phyloP scores from a whole-genome alignment of 2,888 invertebrate genomes.

The Rambutsinella grinnellia region DNA sequence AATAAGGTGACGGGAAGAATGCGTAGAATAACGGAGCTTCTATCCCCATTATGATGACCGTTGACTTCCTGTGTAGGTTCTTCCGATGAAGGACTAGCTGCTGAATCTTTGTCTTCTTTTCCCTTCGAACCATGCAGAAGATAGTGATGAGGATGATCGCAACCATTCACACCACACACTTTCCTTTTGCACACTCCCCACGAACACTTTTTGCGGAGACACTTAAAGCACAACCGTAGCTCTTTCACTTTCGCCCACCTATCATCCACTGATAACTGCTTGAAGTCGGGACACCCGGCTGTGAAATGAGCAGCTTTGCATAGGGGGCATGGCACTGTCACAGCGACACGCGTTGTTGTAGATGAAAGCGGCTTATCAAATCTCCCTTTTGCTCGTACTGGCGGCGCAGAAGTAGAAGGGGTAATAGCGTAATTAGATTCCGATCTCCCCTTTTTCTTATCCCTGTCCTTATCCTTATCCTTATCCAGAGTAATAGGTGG shows the following conservation, averaged over 20 bases:
- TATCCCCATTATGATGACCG: neutral
- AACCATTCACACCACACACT: conserved; percentile 19
- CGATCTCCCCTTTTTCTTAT: neutral
- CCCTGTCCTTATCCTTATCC: no score
- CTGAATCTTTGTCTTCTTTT: neutral
- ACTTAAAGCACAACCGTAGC: conserved; percentile 17
- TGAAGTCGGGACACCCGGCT: neutral
- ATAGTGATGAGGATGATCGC: conserved; percentile 21
- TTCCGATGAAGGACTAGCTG: neutral
- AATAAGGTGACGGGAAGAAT: conserved; percentile 32
- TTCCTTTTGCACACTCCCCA: neutral
- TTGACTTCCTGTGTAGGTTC: neutral
- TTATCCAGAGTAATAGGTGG: neutral
- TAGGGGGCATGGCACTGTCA: neutral
- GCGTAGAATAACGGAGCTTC: conserved; percentile 6
- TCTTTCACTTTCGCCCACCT: conserved; percentile 10
- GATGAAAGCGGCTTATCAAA: neutral
- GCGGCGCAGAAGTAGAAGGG: neutral
- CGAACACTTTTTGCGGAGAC: conserved; percentile 6
- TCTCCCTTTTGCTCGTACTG: neutral
- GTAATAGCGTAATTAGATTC: neutral
- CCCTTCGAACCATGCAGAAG: conserved; percentile 22
- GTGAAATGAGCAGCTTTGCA: neutral
- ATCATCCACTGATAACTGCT: neutral
- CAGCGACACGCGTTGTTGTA: neutral